Evolutionary conservation across 2,888 invertebrate species (phyloP), one percentile per base, ranked within the genome.

Genomic region (Pherbina coryleti): DNA sequence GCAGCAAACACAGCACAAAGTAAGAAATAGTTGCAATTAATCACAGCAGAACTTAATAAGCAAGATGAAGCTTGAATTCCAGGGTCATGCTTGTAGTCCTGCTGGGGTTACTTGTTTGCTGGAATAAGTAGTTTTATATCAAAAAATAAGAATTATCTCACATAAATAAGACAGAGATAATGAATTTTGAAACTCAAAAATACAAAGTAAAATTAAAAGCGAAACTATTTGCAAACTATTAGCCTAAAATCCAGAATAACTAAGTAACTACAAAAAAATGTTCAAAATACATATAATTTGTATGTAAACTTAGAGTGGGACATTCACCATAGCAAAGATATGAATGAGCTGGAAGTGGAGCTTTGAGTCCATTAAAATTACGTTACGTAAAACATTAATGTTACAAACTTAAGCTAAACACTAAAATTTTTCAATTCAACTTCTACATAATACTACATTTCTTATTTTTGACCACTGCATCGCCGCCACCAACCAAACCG

Each of bases 401-500:
- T 49, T 53, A 69, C 44, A 51, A 51, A 19, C 69, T 69, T 69
- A 69, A 69, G 51, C 28, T 69, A 69, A 69, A 51, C 53, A 69
- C 28, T 44, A 8, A 53, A 22, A 28, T 25, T 11, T 28, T 69
- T 5, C 22, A 37, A 2, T 69, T 28, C 22, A 22, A n/a, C 8
- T 34, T 78, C 82, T 83, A 84, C 84, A 84, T 84, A 74, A 84
- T 77, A 76, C 76, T 77, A 81, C 84, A 84, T 79, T 79, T 77
- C 67, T 81, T 82, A 53, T 82, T 84, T 79, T 83, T 83, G 66
- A 75, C 80, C 64, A 76, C 73, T 28, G 81, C 62, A 70, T 81
- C 82, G 22, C 77, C 82, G 22, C 73, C 62, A 70, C 80, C 82
- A 37, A 83, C 82, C 77, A 82, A n/a, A 25, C 53, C 9, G 31